These are phyloP conservation scores for Dascillus cervinus DNA, from an alignment of 2,888 invertebrate genomes.

Conservation along the genomic window DNA sequence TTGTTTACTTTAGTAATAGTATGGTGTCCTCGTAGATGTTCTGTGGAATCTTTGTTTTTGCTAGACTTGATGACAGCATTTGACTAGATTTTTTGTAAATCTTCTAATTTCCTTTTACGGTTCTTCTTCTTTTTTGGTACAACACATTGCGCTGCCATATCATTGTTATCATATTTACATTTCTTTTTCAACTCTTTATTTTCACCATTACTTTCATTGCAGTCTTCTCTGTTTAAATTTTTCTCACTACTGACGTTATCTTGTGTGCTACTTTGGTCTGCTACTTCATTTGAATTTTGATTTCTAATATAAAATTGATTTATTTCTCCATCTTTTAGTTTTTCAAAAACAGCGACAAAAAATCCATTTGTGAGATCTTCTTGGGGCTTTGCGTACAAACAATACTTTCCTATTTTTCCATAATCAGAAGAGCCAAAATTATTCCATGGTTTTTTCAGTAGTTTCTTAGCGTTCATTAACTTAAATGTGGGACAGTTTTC, in stretches of 20 bases:
- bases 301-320: conserved; percentile 24
- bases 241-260: conserved; percentile 1
- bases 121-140: too few species aligned
- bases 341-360: conserved; percentile 85
- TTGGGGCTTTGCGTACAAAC: conserved; percentile 70
- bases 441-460: conserved; percentile 58
- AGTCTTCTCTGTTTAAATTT: conserved; percentile 1
- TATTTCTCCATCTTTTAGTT: conserved; percentile 39
- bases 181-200: too few species aligned
- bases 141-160: too few species aligned
- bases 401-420: conserved; percentile 60
- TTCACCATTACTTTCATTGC: not conserved
- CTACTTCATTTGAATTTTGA: too few species aligned
- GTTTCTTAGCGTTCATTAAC: conserved; percentile 53
- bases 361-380: conserved; percentile 86
- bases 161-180: too few species aligned
- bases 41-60: too few species aligned
- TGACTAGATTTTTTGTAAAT: too few species aligned
- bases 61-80: too few species aligned
- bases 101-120: too few species aligned
- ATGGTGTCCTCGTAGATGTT: too few species aligned
- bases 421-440: conserved; percentile 60
- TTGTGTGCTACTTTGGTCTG: too few species aligned
- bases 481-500: conserved; percentile 51
- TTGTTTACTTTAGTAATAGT: too few species aligned